Percentiles rank a stretch among this genome's conserved stretches.
Conservation (phyloP, 2,888 invertebrate species). For the Lepas anatifera region DNA sequence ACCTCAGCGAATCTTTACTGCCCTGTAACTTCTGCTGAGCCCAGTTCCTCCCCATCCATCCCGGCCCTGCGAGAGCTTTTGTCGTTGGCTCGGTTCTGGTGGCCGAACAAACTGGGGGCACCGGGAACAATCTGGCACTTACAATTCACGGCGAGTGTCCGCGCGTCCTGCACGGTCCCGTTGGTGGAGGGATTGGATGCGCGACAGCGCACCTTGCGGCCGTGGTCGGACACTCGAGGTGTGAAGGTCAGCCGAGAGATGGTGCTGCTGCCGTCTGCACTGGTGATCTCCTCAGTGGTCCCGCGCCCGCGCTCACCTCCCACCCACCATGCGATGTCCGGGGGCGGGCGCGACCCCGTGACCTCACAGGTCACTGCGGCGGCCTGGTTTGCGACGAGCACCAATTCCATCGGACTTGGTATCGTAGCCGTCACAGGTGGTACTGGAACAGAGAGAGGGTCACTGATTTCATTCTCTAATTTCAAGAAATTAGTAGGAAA, state of each 20-base stretch:
- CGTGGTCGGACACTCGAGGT: conserved; percentile 18
- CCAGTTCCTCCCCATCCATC: too few relatives aligned
- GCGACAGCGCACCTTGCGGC: conserved; percentile 17
- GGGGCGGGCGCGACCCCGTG: conserved; percentile 21
- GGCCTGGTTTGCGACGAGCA: conserved; percentile 13
- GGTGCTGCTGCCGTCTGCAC: conserved; percentile 19
- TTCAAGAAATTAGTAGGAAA: too few relatives aligned
- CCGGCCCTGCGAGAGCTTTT: too few relatives aligned
- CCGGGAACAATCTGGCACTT: too few relatives aligned
- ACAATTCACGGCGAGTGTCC: conserved; percentile 17
- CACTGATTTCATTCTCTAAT: too few relatives aligned
- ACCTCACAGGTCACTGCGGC: conserved; percentile 21
- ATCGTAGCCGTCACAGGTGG: too few relatives aligned
- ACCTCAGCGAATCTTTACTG: too few relatives aligned
- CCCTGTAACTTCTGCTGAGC: too few relatives aligned
- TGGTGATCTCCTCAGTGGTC: conserved; percentile 14
- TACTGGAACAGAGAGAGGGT: too few relatives aligned
- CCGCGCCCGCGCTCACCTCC: conserved; percentile 15
- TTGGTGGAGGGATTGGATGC: conserved; percentile 19
- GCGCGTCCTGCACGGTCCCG: conserved; percentile 15
- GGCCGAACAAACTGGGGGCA: too few relatives aligned
- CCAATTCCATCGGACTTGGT: too few relatives aligned
- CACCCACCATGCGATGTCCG: conserved; percentile 20
- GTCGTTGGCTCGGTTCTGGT: too few relatives aligned
- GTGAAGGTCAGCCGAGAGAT: conserved; percentile 18